phyloP scores from a whole-genome alignment of 2,113 vertebrate genomes.

The Cyprinodon brontotheroides region DNA sequence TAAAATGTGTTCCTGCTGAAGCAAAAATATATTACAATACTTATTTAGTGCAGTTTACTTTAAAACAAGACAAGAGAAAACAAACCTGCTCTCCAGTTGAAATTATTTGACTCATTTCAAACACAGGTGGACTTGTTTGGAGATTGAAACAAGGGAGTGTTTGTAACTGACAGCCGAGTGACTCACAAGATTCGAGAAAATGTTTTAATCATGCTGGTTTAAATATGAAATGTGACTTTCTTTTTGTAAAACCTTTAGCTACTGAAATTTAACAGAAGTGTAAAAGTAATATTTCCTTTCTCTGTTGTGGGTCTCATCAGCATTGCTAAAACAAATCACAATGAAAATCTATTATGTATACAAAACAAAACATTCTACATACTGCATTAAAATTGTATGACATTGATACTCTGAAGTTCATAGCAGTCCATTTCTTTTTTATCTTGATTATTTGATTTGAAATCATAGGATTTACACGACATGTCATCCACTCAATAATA shows the following conservation, averaged over 20 bases:
- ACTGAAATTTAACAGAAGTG: conserved; percentile 34
- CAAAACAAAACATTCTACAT: background rate
- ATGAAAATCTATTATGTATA: background rate
- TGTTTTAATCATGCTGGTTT: conserved; percentile 70
- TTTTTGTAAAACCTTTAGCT: conserved; percentile 37
- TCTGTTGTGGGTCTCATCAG: conserved; percentile 13
- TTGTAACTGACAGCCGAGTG: conserved; percentile 59
- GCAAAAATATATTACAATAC: conserved; percentile 21
- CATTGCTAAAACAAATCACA: conserved; percentile 9
- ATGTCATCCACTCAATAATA: no score
- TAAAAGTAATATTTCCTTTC: conserved; percentile 32
- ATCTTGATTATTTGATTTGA: background rate
- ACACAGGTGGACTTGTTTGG: conserved; percentile 54
- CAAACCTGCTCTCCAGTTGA: conserved; percentile 47
- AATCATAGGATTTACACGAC: background rate
- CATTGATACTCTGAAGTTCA: background rate
- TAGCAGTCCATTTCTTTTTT: background rate
- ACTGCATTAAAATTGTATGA: background rate
- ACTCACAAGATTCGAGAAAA: conserved; percentile 56
- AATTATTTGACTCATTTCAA: conserved; percentile 71
- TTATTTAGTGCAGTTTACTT: conserved; percentile 30
- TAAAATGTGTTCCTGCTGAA: conserved; percentile 30
- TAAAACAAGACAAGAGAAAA: conserved; percentile 45
- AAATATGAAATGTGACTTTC: conserved; percentile 66
- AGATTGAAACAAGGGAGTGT: conserved; percentile 55